Evolutionary conservation across 2,113 vertebrate species (phyloP), one percentile per base, ranked within the genome.

Genomic region (Trichechus manatus): DNA sequence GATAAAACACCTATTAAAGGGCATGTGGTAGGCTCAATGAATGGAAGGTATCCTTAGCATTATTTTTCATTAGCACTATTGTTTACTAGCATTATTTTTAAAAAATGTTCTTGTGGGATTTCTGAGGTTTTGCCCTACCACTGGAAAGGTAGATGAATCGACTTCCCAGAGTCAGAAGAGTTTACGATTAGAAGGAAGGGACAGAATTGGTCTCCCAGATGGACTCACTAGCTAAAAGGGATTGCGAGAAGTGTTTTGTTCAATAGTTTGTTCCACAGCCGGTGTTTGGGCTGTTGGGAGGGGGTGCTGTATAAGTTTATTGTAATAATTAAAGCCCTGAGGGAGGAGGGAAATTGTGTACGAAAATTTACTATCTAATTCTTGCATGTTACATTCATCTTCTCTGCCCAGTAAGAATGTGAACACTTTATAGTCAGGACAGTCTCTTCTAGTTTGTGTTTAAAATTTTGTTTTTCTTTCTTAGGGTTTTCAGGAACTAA

Each of bases 371-470:
- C 77, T 85, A 31, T 84, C 31, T 72, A 36, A 72, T 27, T 87
- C 53, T 93, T 83, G 61, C 27, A 44, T n/a, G 1, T n/a, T 47
- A 36, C 22, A 6, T 88, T 93, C 42, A 92, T 90, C 47, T 92
- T 80, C 97, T 84, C 75, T 74, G 11, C n/a, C 44, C 70, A 63
- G 89, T 14, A 89, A 84, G 39, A 81, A 78, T 82, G 29, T 5
- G 47, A 3, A 64, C 17, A 22, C n/a, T 88, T 88, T 74, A 75
- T 29, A 50, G 20, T 27, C 27, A 96, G 53, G 44, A 39, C 3
- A 11, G 14, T 63, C 15, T 82, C 61, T 94, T 96, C 78, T 88
- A 39, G 66, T 85, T 92, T 79, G 25, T 87, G n/a, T 92, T 92
- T 97, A 66, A 92, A 68, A 33, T n/a, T 91, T 91, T 47, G 10